Evolutionary conservation across 2,113 vertebrate species (phyloP).

Genomic region (Chloropsis hardwickii): DNA sequence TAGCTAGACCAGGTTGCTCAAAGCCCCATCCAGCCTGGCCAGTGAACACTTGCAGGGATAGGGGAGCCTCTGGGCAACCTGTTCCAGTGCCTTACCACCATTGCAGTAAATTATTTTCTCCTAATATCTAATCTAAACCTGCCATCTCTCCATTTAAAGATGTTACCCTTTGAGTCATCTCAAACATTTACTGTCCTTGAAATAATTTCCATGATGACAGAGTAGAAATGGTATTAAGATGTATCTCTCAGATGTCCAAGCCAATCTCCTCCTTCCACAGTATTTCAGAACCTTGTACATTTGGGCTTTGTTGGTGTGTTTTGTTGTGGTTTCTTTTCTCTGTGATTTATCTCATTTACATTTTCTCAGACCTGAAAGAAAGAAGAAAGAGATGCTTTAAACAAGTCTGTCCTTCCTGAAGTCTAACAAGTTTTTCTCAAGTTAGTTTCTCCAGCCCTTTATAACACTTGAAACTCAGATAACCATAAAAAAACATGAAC

Average conservation of each 20-base stretch:
- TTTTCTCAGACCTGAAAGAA: background rate
- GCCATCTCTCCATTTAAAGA: background rate
- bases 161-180: background rate
- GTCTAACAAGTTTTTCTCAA: background rate
- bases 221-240: background rate
- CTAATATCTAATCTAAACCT: background rate
- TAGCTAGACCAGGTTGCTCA: background rate
- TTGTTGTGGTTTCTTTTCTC: background rate
- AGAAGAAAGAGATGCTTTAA: background rate
- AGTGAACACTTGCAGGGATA: accelerated
- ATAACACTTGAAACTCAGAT: background rate
- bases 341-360: background rate
- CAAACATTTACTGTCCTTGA: background rate
- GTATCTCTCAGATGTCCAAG: background rate
- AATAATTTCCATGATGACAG: background rate
- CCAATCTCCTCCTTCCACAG: background rate
- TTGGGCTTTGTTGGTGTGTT: background rate
- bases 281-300: background rate
- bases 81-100: background rate
- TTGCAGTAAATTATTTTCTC: background rate
- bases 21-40: background rate
- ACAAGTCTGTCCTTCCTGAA: background rate
- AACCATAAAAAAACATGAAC: background rate
- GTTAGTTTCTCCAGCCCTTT: background rate
- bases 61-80: background rate